Conservation (phyloP, 1,140 invertebrate genomes). For the Frieseomelitta varia region DNA sequence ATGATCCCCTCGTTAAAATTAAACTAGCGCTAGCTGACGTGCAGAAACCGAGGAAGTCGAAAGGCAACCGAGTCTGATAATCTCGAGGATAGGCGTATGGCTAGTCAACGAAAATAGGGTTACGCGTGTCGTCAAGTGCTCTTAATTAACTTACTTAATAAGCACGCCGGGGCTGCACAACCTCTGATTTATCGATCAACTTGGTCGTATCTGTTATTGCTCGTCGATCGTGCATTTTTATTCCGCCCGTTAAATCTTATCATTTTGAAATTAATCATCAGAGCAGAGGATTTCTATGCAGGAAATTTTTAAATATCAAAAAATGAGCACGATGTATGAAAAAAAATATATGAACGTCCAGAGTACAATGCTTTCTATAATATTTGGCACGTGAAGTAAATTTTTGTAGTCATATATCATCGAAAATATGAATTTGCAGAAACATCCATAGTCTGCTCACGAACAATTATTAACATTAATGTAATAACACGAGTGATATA, state of each 20-base stretch:
- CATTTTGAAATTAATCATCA: neutral
- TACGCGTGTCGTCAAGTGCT: conserved; percentile 43
- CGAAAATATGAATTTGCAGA: no score
- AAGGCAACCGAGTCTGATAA: conserved; percentile 37
- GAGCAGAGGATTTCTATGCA: no score
- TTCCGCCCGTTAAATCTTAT: neutral
- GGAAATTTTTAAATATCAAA: no score
- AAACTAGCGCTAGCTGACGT: neutral
- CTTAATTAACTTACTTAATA: conserved; percentile 59
- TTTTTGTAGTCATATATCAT: no score
- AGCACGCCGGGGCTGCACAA: conserved; percentile 8
- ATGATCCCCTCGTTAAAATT: conserved; percentile 41
- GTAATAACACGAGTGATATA: no score
- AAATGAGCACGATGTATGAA: no score
- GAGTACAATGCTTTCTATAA: no score
- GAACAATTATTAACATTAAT: no score
- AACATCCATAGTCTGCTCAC: no score
- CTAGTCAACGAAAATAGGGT: conserved; percentile 58
- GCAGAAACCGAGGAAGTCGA: conserved; percentile 10
- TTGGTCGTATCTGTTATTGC: conserved; percentile 5
- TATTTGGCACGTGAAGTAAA: no score
- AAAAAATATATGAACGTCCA: no score
- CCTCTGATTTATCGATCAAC: conserved; percentile 44
- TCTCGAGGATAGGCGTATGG: conserved; percentile 57
- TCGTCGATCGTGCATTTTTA: neutral